Base-by-base conservation (phyloP, 1,140 invertebrate genomes). In the Saxidomus purpurata region DNA sequence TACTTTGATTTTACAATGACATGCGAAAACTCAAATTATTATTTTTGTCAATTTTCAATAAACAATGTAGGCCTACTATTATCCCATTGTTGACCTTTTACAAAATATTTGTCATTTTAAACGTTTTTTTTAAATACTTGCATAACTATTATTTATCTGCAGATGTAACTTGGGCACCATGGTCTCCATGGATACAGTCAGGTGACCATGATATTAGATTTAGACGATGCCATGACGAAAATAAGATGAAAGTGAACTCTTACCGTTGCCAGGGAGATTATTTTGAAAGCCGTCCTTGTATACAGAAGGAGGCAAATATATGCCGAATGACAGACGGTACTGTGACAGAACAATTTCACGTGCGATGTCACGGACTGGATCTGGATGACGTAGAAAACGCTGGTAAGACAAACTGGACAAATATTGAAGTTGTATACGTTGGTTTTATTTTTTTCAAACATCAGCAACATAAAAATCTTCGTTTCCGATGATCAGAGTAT, bases 131-230 rank as follows among this genome's bases (percentile, higher is more conserved):
- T n/a, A n/a, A n/a, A n/a, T n/a, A n/a, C n/a, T n/a, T n/a, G n/a
- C n/a, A n/a, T n/a, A n/a, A n/a, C n/a, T n/a, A n/a, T n/a, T n/a
- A n/a, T 85, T 74, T 22, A 36, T 17, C 11, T 15, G 47, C 67
- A 89, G 87, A 77, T 55, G 55, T 67, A 28, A 59, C 43, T 11
- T 89, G 87, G 87, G 67, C 47, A 6, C 22, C 81, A 4, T 89
- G 87, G 87, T 89, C 87, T 34, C 87, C 87, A 40, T 89, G 87
- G 87, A 84, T 89, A 77, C 87, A 89, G 40, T 69, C 87, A 61
- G 87, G 87, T 34, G 81, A 83, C 31, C 40, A 40, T 3, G 87
- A 89, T n/a, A 76, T 89, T 38, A 31, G 87, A 25, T 89, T 83
- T 59, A 43, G 87, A 34, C 81, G 55, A n/a, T 89, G 87, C 59